Evolutionary conservation across 1,140 invertebrate species (phyloP).

Genomic region (Palaemon carinicauda): DNA sequence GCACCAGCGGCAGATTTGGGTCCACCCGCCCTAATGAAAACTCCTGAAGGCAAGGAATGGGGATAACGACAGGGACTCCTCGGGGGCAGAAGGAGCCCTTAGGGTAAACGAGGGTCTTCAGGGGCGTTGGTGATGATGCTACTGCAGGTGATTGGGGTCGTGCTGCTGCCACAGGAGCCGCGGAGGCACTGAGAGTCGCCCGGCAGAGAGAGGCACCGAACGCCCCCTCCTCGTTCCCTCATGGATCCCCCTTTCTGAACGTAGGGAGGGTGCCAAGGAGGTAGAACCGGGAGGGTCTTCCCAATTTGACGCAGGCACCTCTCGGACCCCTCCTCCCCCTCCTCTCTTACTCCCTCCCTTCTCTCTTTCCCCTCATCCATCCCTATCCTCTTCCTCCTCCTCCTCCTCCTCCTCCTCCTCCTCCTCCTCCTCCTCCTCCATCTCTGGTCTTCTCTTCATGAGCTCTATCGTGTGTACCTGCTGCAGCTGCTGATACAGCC

Average conservation of each 20-base stretch:
- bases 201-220: not conserved
- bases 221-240: not conserved
- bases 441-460: not conserved
- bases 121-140: not conserved
- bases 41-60: not conserved
- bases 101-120: not conserved
- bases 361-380: not conserved
- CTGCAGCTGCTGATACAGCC: not conserved
- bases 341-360: not conserved
- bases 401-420: not conserved
- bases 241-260: not conserved
- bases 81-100: not conserved
- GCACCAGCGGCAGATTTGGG: not conserved
- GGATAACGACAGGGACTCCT: not conserved
- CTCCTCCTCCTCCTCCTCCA: not conserved
- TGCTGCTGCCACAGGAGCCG: slow-evolving; percentile 48
- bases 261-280: not conserved
- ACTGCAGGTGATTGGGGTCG: slow-evolving; percentile 15
- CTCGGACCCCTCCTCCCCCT: not conserved
- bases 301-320: slow-evolving; percentile 52
- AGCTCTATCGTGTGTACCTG: not conserved
- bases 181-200: slow-evolving; percentile 41
- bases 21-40: not conserved
- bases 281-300: slow-evolving; percentile 26
- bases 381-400: not conserved